Base-by-base conservation (phyloP, 2,888 invertebrate species). In the Rhimphoctona megacephalus region DNA sequence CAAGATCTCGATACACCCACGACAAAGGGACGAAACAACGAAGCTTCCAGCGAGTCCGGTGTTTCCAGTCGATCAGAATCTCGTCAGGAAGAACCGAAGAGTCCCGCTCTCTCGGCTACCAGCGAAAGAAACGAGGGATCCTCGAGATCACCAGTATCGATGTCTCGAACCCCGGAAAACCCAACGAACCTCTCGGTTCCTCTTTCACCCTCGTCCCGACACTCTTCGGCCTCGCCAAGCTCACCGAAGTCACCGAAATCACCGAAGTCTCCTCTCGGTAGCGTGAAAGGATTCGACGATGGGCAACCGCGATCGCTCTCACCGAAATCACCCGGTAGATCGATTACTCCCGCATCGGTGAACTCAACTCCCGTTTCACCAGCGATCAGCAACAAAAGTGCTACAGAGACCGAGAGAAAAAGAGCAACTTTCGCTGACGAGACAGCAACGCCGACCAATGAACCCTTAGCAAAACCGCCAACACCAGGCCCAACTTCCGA, bases 211-310 rank as follows among this genome's bases (percentile, higher is more conserved):
- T 57, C 70, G 11, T 82, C 85, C n/a, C 79, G 81, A 14, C 43
- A 57, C 17, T 52, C 66, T 11, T 66, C 72, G 19, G 19, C 39
- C 8, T 80, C 86, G 0, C 82, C 64, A 11, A 80, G 52, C 19
- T 85, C 85, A 9, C 73, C 85, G 0, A 81, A 79, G 11, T 85
- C 85, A 11, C 72, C 85, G 0, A 81, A 80, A 6, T 74, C 86
- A 52, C 82, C 67, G 11, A 85, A 79, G 33, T 85, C 86, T 22
- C 69, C 86, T 0, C 64, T 78, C 3, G 89, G 89, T 1, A 88
- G 89, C 36, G 90, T 93, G 2, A 90, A 91, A 72, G 94, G 94
- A 0, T 93, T 91, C 81, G 94, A 94, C 76, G 91, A 94, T 81
- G 93, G 94, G 0, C 89, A 91, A 25, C 87, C 88, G 43, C 91